Conservation (phyloP, 2,113 vertebrate genomes). For the Mastomys coucha region DNA sequence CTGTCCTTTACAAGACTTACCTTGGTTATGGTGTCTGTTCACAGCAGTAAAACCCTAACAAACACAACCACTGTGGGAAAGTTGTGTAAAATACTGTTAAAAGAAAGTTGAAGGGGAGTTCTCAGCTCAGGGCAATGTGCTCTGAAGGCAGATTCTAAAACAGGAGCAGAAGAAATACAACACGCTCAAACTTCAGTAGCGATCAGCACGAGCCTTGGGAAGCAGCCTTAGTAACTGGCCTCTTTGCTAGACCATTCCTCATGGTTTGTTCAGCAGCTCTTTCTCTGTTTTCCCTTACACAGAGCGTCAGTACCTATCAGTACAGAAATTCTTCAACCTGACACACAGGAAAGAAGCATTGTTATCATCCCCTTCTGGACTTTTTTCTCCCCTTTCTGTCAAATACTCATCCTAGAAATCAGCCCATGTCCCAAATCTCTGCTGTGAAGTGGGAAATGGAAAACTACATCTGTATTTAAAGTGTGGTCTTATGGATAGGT, state of each 20-base stretch:
- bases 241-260: neutral
- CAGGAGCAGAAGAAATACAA: neutral
- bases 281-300: neutral
- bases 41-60: too few relatives aligned
- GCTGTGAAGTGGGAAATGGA: neutral
- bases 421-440: neutral
- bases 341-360: neutral
- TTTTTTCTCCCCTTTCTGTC: neutral
- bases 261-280: neutral
- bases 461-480: constrained; percentile 28
- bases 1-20: too few relatives aligned
- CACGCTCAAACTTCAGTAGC: neutral
- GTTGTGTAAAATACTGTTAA: neutral
- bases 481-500: neutral
- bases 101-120: neutral
- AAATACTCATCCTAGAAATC: neutral
- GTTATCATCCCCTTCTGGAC: neutral
- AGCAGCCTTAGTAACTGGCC: neutral
- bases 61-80: neutral
- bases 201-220: neutral
- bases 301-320: neutral
- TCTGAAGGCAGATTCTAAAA: neutral
- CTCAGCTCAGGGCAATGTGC: neutral
- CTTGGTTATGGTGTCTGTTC: too few relatives aligned
- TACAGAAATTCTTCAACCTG: neutral